Conservation (phyloP, 2,888 invertebrate genomes). For the Thera obeliscata region DNA sequence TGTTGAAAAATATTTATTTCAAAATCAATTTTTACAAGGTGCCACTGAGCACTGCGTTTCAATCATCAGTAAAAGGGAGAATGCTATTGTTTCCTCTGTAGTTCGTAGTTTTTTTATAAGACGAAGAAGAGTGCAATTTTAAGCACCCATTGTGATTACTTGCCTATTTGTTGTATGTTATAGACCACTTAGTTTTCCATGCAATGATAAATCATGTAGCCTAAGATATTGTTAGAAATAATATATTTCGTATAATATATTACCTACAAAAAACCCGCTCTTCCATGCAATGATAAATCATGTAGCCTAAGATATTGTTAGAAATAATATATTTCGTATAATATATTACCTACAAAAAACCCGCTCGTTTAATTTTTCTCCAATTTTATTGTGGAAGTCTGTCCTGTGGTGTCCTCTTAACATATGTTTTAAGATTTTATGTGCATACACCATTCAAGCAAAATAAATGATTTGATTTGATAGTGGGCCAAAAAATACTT, state of each 20-base stretch:
- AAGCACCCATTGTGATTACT: constrained; percentile 23
- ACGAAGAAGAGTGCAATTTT: constrained; percentile 8
- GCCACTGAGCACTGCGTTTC: too few species aligned
- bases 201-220: constrained; percentile 36
- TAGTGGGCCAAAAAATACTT: too few species aligned
- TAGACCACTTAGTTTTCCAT: constrained; percentile 25
- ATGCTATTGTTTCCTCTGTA: constrained; percentile 2
- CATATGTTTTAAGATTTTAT: too few species aligned
- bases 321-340: constrained; percentile 30
- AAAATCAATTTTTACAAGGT: too few species aligned
- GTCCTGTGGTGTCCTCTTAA: too few species aligned
- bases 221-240: constrained; percentile 37
- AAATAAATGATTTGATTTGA: too few species aligned
- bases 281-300: constrained; percentile 35
- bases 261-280: neutral
- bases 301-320: constrained; percentile 39
- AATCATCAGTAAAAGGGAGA: constrained; percentile 1
- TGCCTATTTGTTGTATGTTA: constrained; percentile 24
- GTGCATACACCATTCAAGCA: too few species aligned
- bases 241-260: constrained; percentile 22
- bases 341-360: neutral
- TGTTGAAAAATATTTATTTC: too few species aligned
- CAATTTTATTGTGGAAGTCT: neutral
- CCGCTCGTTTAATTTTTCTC: too few species aligned
- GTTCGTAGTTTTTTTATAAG: constrained; percentile 12